These are phyloP conservation scores for Papilio aristodemus DNA, from an alignment of 1,140 invertebrate genomes.

Conservation along the genomic window DNA sequence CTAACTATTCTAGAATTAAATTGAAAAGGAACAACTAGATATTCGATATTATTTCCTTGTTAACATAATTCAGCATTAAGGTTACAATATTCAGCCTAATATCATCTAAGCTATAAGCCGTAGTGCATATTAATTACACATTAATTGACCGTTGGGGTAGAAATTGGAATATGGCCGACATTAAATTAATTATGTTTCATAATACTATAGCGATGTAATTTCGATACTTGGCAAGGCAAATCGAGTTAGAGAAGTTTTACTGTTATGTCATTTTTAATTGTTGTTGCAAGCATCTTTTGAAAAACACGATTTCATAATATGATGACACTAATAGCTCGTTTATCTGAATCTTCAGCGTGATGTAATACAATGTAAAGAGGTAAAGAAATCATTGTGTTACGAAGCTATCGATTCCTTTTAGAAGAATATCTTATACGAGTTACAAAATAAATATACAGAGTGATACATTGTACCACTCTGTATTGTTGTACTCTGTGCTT, in stretches of 20 bases:
- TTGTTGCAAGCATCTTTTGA: no score
- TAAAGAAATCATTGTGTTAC: not conserved
- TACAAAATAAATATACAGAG: not conserved
- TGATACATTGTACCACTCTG: not conserved
- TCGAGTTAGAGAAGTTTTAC: not conserved
- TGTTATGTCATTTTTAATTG: not conserved
- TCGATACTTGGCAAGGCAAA: not conserved
- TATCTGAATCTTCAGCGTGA: no score
- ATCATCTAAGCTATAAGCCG: not conserved
- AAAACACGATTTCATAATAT: no score
- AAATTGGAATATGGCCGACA: not conserved
- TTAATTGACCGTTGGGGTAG: not conserved
- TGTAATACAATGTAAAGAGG: not conserved
- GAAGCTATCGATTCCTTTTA: not conserved
- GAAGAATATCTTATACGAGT: not conserved
- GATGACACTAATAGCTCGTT: no score
- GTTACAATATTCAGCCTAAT: not conserved
- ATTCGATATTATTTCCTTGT: not conserved
- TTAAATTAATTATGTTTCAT: constrained; percentile 11
- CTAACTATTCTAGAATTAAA: no score
- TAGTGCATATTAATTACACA: constrained; percentile 5
- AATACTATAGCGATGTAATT: not conserved
- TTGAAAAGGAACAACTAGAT: not conserved
- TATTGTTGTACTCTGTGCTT: not conserved
- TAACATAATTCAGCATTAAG: not conserved